Evolutionary conservation across 2,888 invertebrate species (phyloP), one percentile per base, ranked within the genome.

Genomic region (Pachycephus smyrnensis): DNA sequence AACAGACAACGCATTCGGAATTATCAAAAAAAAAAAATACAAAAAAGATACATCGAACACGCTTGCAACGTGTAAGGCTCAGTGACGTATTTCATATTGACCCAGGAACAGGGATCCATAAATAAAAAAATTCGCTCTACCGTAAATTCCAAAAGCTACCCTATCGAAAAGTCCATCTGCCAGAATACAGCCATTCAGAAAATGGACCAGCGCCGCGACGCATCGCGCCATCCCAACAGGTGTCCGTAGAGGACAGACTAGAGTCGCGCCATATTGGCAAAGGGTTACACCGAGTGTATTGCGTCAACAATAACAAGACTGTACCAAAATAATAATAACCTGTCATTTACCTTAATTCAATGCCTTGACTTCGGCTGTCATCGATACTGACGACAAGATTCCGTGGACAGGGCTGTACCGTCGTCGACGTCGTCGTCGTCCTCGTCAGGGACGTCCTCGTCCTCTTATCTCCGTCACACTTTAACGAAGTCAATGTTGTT

Each of bases 321-420:
- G 23, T 6, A 40, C 15, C 40, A 15, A 15, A 40, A 40, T 23
- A 40, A 15, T 23, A 15, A n/a, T n/a, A 40, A 32, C 2, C 69
- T 69, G 12, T 12, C 40, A 82, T 87, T 80, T 75, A 88, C 89
- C 89, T 89, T 83, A 89, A 83, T 87, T 89, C 89, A 82, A 89
- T 89, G 82, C 84, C 81, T 78, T 84, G 87, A 36, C 81, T 87
- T 73, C 88, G 85, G 81, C 85, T 86, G 77, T 89, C 89, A 88
- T 88, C 87, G 83, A 89, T 88, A 82, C 88, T 88, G 84, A 89
- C 88, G 80, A 89, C 88, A 81, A 89, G 84, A 86, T 89, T 88
- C 79, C 88, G 86, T 69, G 86, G 87, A 82, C 80, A 80, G 77
- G 82, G 82, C 83, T 87, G 85, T 83, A 85, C 87, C 83, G 84